Evolutionary conservation across 2,113 vertebrate species (phyloP).

Genomic region (Ciconia stormi): DNA sequence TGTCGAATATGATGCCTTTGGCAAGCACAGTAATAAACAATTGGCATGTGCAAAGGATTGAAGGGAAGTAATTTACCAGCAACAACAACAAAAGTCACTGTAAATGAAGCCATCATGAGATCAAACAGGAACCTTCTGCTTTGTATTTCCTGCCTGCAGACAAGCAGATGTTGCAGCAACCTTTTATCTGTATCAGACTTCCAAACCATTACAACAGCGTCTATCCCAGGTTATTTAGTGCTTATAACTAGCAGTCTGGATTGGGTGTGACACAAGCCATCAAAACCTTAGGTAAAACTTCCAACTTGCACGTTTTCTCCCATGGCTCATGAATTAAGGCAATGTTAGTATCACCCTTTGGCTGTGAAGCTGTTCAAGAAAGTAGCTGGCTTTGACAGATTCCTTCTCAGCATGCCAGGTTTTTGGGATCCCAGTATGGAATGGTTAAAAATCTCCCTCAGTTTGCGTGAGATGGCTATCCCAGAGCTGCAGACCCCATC

Average conservation of each 20-base stretch:
- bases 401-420: background rate
- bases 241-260: background rate
- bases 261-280: background rate
- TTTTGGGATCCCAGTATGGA: background rate
- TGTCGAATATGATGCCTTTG: background rate
- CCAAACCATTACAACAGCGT: background rate
- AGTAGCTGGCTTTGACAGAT: background rate
- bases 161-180: background rate
- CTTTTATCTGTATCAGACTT: background rate
- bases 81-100: background rate
- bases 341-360: background rate
- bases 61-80: background rate
- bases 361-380: background rate
- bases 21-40: background rate
- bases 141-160: background rate
- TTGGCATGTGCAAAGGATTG: background rate
- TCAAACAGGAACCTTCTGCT: background rate
- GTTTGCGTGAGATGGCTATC: background rate
- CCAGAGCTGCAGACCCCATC: background rate
- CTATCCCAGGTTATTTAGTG: background rate
- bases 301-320: background rate
- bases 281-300: background rate
- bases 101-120: background rate
- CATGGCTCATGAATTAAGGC: background rate
- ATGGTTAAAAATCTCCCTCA: accelerated